Conservation (phyloP, 2,797 vertebrate species). For the Chaetophractus vellerosus region DNA sequence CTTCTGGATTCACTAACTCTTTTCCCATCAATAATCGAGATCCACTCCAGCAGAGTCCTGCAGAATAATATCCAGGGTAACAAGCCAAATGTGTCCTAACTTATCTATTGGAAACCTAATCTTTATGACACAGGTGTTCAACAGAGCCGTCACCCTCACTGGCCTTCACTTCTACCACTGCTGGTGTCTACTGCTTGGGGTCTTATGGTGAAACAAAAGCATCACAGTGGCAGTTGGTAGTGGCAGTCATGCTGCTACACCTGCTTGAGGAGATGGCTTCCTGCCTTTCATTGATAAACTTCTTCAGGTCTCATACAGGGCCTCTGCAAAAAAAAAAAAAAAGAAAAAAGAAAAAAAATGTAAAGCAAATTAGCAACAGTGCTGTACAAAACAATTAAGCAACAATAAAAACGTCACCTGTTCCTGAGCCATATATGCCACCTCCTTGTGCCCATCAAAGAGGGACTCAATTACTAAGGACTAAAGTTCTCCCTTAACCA, state of each 20-base stretch:
- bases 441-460: background rate
- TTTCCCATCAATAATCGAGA: background rate
- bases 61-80: background rate
- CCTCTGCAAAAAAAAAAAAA: constrained; percentile 45
- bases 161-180: background rate
- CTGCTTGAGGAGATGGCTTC: constrained; percentile 45
- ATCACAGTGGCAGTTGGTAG: background rate
- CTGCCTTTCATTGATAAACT: background rate
- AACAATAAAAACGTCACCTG: background rate
- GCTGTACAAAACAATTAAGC: background rate
- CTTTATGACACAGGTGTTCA: background rate
- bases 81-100: background rate
- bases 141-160: background rate
- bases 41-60: background rate
- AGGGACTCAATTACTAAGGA: constrained; percentile 12
- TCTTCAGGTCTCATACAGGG: constrained; percentile 48
- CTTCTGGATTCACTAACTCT: background rate
- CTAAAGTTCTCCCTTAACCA: constrained; percentile 5
- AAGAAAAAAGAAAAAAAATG: background rate
- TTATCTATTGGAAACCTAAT: background rate
- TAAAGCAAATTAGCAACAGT: constrained; percentile 17
- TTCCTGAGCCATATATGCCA: constrained; percentile 45
- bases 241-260: background rate
- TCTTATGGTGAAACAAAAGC: background rate
- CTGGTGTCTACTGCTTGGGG: background rate